Evolutionary conservation across 2,113 vertebrate species (phyloP).

Genomic region (Oostethus manadensis): DNA sequence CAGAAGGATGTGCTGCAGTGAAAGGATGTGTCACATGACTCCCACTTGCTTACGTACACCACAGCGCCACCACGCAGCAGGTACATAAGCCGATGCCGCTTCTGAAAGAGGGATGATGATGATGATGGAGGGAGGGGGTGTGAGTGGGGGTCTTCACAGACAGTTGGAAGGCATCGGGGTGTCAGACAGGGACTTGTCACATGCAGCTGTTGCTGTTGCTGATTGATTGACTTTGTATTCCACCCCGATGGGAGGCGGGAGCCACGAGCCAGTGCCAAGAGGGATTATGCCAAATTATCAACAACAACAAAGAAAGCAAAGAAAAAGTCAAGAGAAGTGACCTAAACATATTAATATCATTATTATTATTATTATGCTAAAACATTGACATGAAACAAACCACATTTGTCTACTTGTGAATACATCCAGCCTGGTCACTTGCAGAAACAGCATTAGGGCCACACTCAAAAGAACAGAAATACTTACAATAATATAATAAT

Average conservation of each 20-base stretch:
- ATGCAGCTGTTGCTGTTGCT: conserved; percentile 89
- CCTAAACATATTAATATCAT: neutral
- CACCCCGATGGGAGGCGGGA: conserved; percentile 61
- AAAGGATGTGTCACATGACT: too few species aligned
- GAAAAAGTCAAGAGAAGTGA: conserved; percentile 14
- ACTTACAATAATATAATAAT: neutral
- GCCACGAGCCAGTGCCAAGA: conserved; percentile 66
- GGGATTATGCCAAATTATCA: conserved; percentile 53
- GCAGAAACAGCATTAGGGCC: neutral
- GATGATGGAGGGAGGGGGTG: too few species aligned
- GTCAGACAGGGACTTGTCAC: conserved; percentile 93
- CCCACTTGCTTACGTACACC: too few species aligned
- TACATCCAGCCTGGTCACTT: conserved; percentile 15
- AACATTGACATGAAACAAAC: conserved; percentile 26
- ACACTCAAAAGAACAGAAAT: neutral
- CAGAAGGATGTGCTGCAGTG: neutral
- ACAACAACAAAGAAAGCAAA: conserved; percentile 19
- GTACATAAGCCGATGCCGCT: too few species aligned
- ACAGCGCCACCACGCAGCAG: too few species aligned
- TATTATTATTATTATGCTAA: neutral
- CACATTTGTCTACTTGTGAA: conserved; percentile 11
- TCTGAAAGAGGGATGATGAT: too few species aligned
- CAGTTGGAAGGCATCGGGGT: conserved; percentile 89
- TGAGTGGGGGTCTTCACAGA: conserved; percentile 71
- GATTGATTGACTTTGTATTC: conserved; percentile 95